A percentile compares a stretch with the other conserved stretches of the same genome.
phyloP scores from a whole-genome alignment of 2,888 invertebrate species.

The Drosophila diplacantha region DNA sequence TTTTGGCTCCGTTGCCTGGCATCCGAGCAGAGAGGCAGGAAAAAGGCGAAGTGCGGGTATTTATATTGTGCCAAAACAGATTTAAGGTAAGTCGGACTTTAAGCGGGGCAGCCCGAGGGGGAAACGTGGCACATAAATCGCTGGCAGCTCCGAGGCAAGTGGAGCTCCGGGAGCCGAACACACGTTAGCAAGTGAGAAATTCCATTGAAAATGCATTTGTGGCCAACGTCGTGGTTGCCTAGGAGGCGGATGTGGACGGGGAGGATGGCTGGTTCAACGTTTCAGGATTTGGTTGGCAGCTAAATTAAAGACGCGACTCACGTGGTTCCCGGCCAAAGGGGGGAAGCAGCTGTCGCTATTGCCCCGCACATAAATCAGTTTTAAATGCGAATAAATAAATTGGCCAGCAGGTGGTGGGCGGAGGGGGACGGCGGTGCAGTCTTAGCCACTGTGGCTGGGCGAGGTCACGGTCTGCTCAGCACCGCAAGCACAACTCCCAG shows the following conservation, averaged over 20 bases:
- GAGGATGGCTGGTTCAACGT: conserved; percentile 11
- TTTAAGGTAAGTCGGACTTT: conserved; percentile 46
- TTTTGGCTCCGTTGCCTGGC: conserved; percentile 27
- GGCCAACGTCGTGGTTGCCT: conserved; percentile 44
- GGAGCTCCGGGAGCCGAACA: conserved; percentile 15
- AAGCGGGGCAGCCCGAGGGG: conserved; percentile 8
- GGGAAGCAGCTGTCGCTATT: conserved; percentile 32
- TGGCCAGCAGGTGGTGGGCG: conserved; percentile 51
- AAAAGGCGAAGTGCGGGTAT: conserved; percentile 23
- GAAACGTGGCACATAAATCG: conserved; percentile 55
- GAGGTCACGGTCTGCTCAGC: conserved; percentile 28
- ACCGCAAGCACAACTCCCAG: conserved; percentile 27
- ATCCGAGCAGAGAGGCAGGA: conserved; percentile 2
- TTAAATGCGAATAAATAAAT: conserved; percentile 70
- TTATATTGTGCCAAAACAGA: conserved; percentile 52
- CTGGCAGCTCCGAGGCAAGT: conserved; percentile 43
- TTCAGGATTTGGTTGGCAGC: conserved; percentile 35
- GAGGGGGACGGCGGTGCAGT: conserved; percentile 9
- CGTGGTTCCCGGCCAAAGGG: conserved; percentile 31
- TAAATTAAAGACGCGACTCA: conserved; percentile 67
- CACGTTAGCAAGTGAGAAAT: conserved; percentile 50
- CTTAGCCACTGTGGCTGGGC: conserved; percentile 18
- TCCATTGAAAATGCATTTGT: conserved; percentile 69
- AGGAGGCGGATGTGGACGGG: conserved; percentile 3
- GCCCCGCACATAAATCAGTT: conserved; percentile 65